A percentile compares a stretch with the other conserved stretches of the same genome.
phyloP scores from a whole-genome alignment of 2,888 invertebrate species.

The Drosophila lacicola region DNA sequence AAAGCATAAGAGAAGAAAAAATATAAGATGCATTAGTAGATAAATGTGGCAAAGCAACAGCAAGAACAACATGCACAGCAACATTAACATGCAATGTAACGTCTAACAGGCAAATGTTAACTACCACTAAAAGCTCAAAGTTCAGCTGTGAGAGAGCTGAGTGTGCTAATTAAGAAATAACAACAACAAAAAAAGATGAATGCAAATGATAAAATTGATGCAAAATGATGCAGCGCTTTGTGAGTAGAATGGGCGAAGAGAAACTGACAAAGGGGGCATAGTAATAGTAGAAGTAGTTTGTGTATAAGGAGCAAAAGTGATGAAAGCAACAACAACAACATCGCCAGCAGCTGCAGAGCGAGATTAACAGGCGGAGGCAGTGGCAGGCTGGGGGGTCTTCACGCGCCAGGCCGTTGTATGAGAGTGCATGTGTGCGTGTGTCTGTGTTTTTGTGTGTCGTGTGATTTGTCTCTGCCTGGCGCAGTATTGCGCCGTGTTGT shows the following conservation, averaged over 20 bases:
- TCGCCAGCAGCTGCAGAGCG: conserved; percentile 19
- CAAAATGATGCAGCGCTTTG: conserved; percentile 63
- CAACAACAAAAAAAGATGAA: conserved; percentile 49
- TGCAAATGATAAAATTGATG: conserved; percentile 73
- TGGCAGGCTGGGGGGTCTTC: conserved; percentile 22
- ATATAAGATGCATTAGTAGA: conserved; percentile 55
- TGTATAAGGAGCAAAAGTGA: conserved; percentile 23
- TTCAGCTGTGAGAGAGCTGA: conserved; percentile 61
- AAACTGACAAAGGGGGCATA: conserved; percentile 27
- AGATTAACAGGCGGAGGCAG: conserved; percentile 13
- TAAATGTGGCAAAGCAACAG: conserved; percentile 32
- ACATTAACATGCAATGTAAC: conserved; percentile 56
- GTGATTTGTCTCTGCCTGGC: conserved; percentile 32
- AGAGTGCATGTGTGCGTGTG: conserved; percentile 19
- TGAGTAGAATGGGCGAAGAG: conserved; percentile 56
- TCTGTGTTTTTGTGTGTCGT: conserved; percentile 7
- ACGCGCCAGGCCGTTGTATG: conserved; percentile 30
- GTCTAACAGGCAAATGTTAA: conserved; percentile 66
- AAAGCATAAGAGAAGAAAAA: conserved; percentile 20
- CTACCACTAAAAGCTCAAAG: conserved; percentile 60
- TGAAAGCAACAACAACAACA: conserved; percentile 27
- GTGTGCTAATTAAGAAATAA: conserved; percentile 59
- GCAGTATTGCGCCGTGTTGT: conserved; percentile 12
- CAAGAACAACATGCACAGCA: conserved; percentile 22
- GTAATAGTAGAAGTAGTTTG: conserved; percentile 35